phyloP scores from a whole-genome alignment of 2,797 vertebrate genomes.

The Gambelia wislizenii region DNA sequence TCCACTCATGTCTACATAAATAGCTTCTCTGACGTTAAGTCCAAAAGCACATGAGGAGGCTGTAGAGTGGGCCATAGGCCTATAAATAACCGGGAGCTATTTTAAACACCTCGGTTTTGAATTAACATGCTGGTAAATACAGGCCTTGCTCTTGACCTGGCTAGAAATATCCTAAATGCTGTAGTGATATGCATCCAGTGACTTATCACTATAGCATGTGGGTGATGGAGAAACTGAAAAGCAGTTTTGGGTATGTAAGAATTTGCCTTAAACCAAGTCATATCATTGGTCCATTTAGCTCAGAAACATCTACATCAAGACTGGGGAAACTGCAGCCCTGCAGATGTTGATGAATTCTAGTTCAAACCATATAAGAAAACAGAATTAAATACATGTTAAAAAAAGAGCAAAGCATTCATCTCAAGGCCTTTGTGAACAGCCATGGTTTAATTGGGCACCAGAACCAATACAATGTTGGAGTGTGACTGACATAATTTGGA shows the following conservation, averaged over 20 bases:
- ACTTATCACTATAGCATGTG: not conserved
- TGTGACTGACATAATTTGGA: not conserved
- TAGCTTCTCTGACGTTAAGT: conserved; percentile 75
- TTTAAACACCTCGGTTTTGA: conserved; percentile 67
- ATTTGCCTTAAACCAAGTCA: not conserved
- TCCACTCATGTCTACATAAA: conserved; percentile 65
- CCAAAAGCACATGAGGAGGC: conserved; percentile 49
- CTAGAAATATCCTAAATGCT: conserved; percentile 33
- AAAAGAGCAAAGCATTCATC: not conserved
- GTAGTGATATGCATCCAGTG: not conserved
- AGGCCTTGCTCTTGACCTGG: conserved; percentile 32
- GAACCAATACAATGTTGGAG: not conserved
- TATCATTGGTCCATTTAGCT: not conserved
- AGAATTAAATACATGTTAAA: no score
- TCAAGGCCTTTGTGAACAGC: not conserved
- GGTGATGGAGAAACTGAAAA: conserved; percentile 8
- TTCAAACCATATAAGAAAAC: not conserved
- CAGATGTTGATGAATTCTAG: not conserved
- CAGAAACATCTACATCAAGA: not conserved
- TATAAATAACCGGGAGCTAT: conserved; percentile 76
- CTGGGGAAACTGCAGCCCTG: not conserved
- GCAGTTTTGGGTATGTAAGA: not conserved
- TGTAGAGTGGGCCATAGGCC: conserved; percentile 50
- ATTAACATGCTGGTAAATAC: conserved; percentile 62
- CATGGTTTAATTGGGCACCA: not conserved